Evolutionary conservation across 1,140 invertebrate species (phyloP).

Genomic region (Hycleus phaleratus): DNA sequence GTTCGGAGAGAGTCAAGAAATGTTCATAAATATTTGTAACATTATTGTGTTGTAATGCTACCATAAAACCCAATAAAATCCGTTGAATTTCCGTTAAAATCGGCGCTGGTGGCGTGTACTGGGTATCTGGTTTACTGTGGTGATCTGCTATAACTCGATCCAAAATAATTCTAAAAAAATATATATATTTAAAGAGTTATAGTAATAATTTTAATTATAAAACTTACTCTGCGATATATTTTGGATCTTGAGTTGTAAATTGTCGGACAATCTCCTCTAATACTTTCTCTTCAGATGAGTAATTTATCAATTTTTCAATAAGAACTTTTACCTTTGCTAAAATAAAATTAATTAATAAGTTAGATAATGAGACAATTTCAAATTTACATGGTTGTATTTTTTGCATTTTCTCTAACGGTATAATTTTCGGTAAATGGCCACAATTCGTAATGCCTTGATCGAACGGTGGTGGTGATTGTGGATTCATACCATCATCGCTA

Average conservation of each 20-base stretch:
- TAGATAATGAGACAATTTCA: background rate
- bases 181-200: background rate
- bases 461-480: slow-evolving; percentile 18
- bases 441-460: background rate
- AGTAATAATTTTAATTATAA: background rate
- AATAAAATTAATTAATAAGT: background rate
- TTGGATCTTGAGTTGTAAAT: slow-evolving; percentile 16
- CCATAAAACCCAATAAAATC: slow-evolving; percentile 23
- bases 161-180: no score
- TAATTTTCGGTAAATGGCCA: slow-evolving; percentile 11
- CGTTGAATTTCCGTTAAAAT: slow-evolving; percentile 29
- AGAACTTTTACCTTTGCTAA: slow-evolving; percentile 19
- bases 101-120: slow-evolving; percentile 25
- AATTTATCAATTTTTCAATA: slow-evolving; percentile 23
- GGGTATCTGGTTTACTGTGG: slow-evolving; percentile 6
- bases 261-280: slow-evolving; percentile 18
- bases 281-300: slow-evolving; percentile 21
- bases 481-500: background rate
- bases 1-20: slow-evolving; percentile 16
- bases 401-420: slow-evolving; percentile 17
- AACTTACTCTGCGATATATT: slow-evolving; percentile 22
- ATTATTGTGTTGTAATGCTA: slow-evolving; percentile 18
- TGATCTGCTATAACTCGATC: no score
- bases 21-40: slow-evolving; percentile 15
- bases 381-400: slow-evolving; percentile 16